Evolutionary conservation across 2,888 invertebrate species (phyloP).

Genomic region (Eupithecia dodoneata): DNA sequence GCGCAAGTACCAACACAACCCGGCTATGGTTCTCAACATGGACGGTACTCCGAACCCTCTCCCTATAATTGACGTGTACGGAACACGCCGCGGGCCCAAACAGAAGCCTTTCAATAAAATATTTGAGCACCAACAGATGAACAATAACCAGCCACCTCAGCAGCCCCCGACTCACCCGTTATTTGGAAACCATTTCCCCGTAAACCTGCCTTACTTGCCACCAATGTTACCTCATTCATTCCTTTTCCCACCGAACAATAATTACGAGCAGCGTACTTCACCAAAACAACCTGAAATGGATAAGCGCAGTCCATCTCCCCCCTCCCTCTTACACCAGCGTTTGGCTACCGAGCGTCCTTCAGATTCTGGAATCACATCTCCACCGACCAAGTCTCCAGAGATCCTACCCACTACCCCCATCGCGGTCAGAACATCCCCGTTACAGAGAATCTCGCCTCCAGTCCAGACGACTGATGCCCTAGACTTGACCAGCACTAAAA

Average conservation of each 20-base stretch:
- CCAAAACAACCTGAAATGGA: slow-evolving; percentile 64
- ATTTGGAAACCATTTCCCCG: slow-evolving; percentile 75
- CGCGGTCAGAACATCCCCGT: slow-evolving; percentile 50
- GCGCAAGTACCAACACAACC: slow-evolving; percentile 95
- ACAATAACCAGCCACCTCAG: slow-evolving; percentile 59
- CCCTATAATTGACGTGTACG: slow-evolving; percentile 95
- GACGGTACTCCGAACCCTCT: slow-evolving; percentile 95
- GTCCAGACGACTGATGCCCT: slow-evolving; percentile 74
- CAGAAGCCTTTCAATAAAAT: slow-evolving; percentile 77
- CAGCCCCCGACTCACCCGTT: slow-evolving; percentile 69
- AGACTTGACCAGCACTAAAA: slow-evolving; percentile 84
- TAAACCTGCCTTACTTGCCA: slow-evolving; percentile 76
- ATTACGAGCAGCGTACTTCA: slow-evolving; percentile 69
- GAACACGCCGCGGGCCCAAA: slow-evolving; percentile 94
- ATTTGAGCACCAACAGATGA: slow-evolving; percentile 64
- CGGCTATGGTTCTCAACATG: slow-evolving; percentile 94
- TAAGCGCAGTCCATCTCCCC: slow-evolving; percentile 57
- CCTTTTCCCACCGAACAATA: slow-evolving; percentile 79
- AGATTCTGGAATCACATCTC: slow-evolving; percentile 54
- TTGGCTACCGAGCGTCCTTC: slow-evolving; percentile 62
- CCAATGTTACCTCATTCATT: slow-evolving; percentile 79
- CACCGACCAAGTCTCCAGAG: slow-evolving; percentile 62
- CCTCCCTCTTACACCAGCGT: slow-evolving; percentile 72
- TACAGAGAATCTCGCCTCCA: slow-evolving; percentile 42
- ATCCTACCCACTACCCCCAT: slow-evolving; percentile 64